Conservation (phyloP, 1,140 invertebrate genomes). For the Cecropterus lyciades region DNA sequence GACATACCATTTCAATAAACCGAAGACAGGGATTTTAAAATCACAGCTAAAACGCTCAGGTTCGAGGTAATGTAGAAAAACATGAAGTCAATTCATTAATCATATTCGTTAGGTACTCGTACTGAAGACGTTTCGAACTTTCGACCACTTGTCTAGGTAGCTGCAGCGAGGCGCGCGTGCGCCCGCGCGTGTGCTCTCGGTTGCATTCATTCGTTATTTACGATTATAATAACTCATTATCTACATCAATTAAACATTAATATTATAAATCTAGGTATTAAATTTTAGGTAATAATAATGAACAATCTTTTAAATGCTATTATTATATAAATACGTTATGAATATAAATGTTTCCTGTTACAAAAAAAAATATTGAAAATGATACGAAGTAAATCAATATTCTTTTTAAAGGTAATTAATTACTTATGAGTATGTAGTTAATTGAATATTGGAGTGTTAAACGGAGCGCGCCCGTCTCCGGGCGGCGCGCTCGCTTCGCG, state of each 20-base stretch:
- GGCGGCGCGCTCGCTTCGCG: conserved; percentile 76
- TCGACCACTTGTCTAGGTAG: conserved; percentile 67
- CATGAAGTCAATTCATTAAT: conserved; percentile 84
- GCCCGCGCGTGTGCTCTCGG: conserved; percentile 69
- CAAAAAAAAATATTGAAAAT: conserved; percentile 85
- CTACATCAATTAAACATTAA: conserved; percentile 84
- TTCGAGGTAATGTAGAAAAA: conserved; percentile 81
- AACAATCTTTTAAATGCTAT: conserved; percentile 85
- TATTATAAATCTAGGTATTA: conserved; percentile 84
- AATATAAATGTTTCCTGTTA: conserved; percentile 86
- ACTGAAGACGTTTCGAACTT: conserved; percentile 51
- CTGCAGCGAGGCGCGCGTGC: conserved; percentile 51
- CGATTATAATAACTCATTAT: conserved; percentile 82
- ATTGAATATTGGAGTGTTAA: conserved; percentile 76
- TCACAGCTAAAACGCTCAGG: conserved; percentile 76
- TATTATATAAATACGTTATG: conserved; percentile 86
- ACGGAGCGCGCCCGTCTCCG: conserved; percentile 67
- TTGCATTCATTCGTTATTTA: conserved; percentile 81
- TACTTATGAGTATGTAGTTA: conserved; percentile 83
- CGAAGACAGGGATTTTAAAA: conserved; percentile 80
- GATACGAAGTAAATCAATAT: conserved; percentile 84
- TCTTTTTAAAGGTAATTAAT: conserved; percentile 84
- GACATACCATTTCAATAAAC: conserved; percentile 73
- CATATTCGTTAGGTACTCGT: conserved; percentile 80
- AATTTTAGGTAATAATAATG: conserved; percentile 85